phyloP scores from a whole-genome alignment of 2,113 vertebrate species.

The Eulemur macaco region DNA sequence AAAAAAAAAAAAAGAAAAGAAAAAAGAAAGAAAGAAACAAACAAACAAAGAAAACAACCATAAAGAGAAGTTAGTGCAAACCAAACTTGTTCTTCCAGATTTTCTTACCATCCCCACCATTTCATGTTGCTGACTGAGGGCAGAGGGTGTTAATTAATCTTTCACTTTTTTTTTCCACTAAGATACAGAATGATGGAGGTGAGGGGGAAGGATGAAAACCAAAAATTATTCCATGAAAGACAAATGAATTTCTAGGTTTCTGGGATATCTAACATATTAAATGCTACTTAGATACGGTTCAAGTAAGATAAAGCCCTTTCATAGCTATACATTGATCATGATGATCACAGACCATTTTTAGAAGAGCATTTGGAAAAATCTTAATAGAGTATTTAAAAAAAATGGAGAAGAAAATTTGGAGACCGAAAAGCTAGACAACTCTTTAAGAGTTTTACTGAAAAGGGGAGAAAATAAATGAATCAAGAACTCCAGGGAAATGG shows the following conservation, averaged over 20 bases:
- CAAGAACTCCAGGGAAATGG: background rate
- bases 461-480: background rate
- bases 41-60: too few species aligned
- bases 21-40: too few species aligned
- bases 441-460: background rate
- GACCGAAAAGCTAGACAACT: background rate
- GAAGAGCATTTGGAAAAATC: background rate
- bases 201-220: background rate
- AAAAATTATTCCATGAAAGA: background rate
- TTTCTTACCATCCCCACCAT: background rate
- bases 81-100: background rate
- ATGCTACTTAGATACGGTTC: background rate
- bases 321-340: background rate
- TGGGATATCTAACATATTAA: background rate
- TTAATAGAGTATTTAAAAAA: background rate
- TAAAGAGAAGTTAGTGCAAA: background rate
- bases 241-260: background rate
- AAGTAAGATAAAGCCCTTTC: background rate
- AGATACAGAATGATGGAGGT: background rate
- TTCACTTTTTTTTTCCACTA: background rate
- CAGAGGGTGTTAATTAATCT: background rate
- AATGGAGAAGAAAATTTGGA: background rate
- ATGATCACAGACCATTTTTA: background rate
- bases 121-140: background rate
- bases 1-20: too few species aligned